Evolutionary conservation across 2,113 vertebrate genomes (phyloP).

Genomic region (Leiothrix lutea): DNA sequence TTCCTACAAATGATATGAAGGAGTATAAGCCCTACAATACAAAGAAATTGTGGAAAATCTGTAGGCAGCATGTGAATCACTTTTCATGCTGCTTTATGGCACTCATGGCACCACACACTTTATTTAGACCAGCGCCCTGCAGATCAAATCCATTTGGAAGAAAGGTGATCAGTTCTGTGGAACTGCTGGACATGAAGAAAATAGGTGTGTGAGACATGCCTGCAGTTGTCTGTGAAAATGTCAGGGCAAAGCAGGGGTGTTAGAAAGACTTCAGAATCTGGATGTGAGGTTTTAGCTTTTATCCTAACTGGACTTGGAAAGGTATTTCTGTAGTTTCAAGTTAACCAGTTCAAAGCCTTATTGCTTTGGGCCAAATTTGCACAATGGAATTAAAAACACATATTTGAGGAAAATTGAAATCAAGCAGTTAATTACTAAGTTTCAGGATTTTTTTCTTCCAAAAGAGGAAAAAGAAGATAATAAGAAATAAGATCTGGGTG

Average conservation of each 20-base stretch:
- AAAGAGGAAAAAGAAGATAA: not conserved
- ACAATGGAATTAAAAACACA: not conserved
- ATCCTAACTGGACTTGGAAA: not conserved
- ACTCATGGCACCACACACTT: not conserved
- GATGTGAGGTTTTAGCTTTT: not conserved
- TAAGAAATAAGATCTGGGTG: conserved; percentile 23
- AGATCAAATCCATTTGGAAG: not conserved
- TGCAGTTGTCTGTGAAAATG: not conserved
- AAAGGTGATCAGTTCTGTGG: not conserved
- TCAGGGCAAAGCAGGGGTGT: not conserved
- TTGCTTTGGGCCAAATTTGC: not conserved
- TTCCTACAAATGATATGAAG: not conserved
- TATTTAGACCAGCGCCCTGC: not conserved
- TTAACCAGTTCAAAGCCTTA: not conserved
- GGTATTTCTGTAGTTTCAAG: not conserved
- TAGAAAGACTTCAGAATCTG: not conserved
- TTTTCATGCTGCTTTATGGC: not conserved
- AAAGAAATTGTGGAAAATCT: not conserved
- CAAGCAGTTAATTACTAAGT: not conserved
- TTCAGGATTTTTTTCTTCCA: not conserved
- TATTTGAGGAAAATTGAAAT: conserved; percentile 4
- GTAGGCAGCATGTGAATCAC: conserved; percentile 27
- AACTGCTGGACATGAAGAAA: not conserved
- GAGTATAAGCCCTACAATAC: not conserved
- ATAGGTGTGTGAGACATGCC: conserved; percentile 8